Conservation (phyloP, 2,797 vertebrate genomes). For the Coranthus polyacanthus region DNA sequence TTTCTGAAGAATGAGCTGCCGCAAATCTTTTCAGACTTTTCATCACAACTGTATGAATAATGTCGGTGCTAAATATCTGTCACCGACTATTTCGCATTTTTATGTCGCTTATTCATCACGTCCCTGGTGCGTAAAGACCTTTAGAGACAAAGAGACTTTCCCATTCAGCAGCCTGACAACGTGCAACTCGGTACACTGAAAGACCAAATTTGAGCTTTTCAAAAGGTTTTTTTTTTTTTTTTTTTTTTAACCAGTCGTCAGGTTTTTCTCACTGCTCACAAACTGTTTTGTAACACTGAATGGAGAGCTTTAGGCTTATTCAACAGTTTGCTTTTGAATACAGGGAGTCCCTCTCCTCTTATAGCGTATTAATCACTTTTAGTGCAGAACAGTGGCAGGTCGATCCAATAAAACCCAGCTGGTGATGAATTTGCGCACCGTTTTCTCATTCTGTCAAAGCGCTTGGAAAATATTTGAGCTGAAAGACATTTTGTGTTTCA, state of each 20-base stretch:
- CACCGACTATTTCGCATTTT: too few relatives aligned
- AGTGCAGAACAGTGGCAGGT: conserved; percentile 8
- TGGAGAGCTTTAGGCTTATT: conserved; percentile 30
- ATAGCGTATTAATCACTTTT: conserved; percentile 36
- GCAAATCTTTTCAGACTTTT: too few relatives aligned
- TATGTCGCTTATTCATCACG: too few relatives aligned
- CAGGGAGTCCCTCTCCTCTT: conserved; percentile 9
- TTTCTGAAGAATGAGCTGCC: too few relatives aligned
- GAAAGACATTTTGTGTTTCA: conserved; percentile 21
- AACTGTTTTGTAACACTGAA: conserved; percentile 27
- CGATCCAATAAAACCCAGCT: conserved; percentile 20
- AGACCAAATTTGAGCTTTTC: not conserved
- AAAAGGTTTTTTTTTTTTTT: conserved; percentile 12
- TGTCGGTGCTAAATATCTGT: too few relatives aligned
- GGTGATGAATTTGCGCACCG: conserved; percentile 19
- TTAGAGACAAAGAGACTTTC: too few relatives aligned
- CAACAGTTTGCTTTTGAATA: conserved; percentile 20
- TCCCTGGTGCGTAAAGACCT: too few relatives aligned
- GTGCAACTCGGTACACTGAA: too few relatives aligned
- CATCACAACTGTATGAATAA: too few relatives aligned
- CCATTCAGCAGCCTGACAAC: too few relatives aligned
- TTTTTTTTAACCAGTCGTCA: conserved; percentile 1
- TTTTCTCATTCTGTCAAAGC: conserved; percentile 19
- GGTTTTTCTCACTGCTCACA: conserved; percentile 8
- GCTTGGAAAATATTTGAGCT: conserved; percentile 7